Conservation (phyloP, 1,140 invertebrate species). For the Zaprionus nigranus region DNA sequence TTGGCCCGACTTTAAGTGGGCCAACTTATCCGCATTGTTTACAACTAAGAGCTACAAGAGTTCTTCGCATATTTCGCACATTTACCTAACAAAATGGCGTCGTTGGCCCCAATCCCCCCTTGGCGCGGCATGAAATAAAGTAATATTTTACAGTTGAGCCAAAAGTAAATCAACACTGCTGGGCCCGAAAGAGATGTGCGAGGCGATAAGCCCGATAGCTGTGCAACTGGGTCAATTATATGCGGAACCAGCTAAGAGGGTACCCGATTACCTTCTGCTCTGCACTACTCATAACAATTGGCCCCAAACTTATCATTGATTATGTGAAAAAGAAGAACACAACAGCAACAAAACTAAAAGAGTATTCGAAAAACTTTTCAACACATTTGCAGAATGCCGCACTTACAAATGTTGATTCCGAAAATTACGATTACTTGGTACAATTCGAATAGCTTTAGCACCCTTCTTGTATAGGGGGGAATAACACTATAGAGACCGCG, state of each 20-base stretch:
- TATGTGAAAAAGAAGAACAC: slow-evolving; percentile 34
- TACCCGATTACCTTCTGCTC: slow-evolving; percentile 9
- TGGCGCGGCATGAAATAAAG: slow-evolving; percentile 62
- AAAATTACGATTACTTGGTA: background rate
- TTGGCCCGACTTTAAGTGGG: slow-evolving; percentile 56
- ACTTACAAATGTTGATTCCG: slow-evolving; percentile 62
- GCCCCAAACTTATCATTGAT: slow-evolving; percentile 50
- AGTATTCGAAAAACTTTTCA: slow-evolving; percentile 17
- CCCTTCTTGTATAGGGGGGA: background rate
- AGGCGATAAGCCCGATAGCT: slow-evolving; percentile 41
- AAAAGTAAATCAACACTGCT: slow-evolving; percentile 53
- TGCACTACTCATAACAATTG: slow-evolving; percentile 24
- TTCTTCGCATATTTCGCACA: slow-evolving; percentile 57
- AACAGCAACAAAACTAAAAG: slow-evolving; percentile 7
- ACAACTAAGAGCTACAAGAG: slow-evolving; percentile 40
- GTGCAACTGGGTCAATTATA: slow-evolving; percentile 77
- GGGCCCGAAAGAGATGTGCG: slow-evolving; percentile 20
- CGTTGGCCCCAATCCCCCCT: slow-evolving; percentile 61
- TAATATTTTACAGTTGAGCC: slow-evolving; percentile 75
- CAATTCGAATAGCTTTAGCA: slow-evolving; percentile 12
- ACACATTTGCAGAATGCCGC: slow-evolving; percentile 58
- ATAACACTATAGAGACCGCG: slow-evolving; percentile 6
- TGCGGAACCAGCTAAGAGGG: slow-evolving; percentile 53
- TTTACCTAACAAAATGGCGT: slow-evolving; percentile 64
- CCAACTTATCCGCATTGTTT: slow-evolving; percentile 73